These are phyloP conservation scores for Arvicanthis niloticus DNA, from an alignment of 2,113 vertebrate species.

Conservation along the genomic window DNA sequence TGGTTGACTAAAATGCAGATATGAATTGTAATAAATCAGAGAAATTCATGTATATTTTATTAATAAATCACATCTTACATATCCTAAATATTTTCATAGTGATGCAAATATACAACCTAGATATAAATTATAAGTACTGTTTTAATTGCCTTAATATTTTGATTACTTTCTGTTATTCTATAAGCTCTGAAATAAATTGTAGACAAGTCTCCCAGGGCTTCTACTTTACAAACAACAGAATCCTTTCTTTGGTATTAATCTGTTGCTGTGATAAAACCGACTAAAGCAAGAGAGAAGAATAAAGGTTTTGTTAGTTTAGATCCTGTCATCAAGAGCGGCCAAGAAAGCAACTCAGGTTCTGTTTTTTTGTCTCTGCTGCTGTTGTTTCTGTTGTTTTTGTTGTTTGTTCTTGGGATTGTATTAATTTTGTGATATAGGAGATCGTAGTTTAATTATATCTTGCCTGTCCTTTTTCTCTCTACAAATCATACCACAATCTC, in stretches of 20 bases:
- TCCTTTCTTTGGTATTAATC: not conserved
- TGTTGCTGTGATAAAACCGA: not conserved
- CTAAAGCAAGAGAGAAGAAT: not conserved
- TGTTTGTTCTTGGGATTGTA: not conserved
- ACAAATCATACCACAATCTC: not conserved
- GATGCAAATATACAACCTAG: not conserved
- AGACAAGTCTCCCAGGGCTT: not conserved
- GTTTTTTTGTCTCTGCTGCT: not conserved
- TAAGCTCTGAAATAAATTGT: not conserved
- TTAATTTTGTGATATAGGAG: too few species aligned
- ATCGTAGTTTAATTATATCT: not conserved
- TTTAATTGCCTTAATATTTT: not conserved
- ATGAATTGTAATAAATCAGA: constrained; percentile 20
- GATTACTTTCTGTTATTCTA: not conserved
- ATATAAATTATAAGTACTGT: not conserved
- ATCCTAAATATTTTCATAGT: constrained; percentile 32
- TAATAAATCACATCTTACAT: constrained; percentile 5
- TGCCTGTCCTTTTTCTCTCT: not conserved
- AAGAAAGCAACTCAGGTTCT: not conserved
- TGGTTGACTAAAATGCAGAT: constrained; percentile 68
- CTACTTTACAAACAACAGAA: not conserved
- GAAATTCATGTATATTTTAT: constrained; percentile 39
- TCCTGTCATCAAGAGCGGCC: too few species aligned
- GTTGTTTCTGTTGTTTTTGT: not conserved
- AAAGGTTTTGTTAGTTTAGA: not conserved